These are phyloP conservation scores for Hypolimnas misippus DNA, from an alignment of 2,888 invertebrate species.

Conservation along the genomic window DNA sequence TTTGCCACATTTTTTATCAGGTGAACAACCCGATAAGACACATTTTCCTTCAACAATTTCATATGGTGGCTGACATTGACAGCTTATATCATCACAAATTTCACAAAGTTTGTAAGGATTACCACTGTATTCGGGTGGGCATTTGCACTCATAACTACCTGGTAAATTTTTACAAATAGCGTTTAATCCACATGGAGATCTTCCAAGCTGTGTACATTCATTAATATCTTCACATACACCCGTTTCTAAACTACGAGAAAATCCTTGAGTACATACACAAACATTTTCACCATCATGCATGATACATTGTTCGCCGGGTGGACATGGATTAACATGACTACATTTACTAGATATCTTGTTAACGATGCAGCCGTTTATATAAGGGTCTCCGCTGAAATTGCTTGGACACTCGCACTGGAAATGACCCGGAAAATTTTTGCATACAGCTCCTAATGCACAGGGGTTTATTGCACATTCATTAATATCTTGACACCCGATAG, in stretches of 20 bases:
- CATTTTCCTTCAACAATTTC: slow-evolving; percentile 93
- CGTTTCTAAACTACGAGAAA: slow-evolving; percentile 88
- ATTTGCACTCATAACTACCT: slow-evolving; percentile 96
- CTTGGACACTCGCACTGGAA: slow-evolving; percentile 95
- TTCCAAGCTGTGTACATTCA: slow-evolving; percentile 91
- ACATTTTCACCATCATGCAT: slow-evolving; percentile 91
- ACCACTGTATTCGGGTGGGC: slow-evolving; percentile 93
- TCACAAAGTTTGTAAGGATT: slow-evolving; percentile 95
- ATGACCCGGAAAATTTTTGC: slow-evolving; percentile 93
- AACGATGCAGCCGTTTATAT: slow-evolving; percentile 89
- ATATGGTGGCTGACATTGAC: slow-evolving; percentile 94
- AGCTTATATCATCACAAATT: slow-evolving; percentile 92
- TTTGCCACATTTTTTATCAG: slow-evolving; percentile 90
- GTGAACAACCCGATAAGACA: slow-evolving; percentile 92
- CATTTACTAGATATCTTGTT: slow-evolving; percentile 87
- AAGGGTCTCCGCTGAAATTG: slow-evolving; percentile 91
- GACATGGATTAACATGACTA: slow-evolving; percentile 90
- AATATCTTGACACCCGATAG: slow-evolving; percentile 92
- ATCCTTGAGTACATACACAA: slow-evolving; percentile 95
- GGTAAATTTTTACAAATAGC: slow-evolving; percentile 96
- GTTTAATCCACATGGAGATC: slow-evolving; percentile 93
- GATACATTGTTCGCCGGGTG: slow-evolving; percentile 93
- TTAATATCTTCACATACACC: slow-evolving; percentile 93
- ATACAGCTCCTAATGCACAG: slow-evolving; percentile 93
- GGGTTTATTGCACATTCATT: slow-evolving; percentile 93